Conservation (phyloP, 2,113 vertebrate species). For the Agelaius tricolor region DNA sequence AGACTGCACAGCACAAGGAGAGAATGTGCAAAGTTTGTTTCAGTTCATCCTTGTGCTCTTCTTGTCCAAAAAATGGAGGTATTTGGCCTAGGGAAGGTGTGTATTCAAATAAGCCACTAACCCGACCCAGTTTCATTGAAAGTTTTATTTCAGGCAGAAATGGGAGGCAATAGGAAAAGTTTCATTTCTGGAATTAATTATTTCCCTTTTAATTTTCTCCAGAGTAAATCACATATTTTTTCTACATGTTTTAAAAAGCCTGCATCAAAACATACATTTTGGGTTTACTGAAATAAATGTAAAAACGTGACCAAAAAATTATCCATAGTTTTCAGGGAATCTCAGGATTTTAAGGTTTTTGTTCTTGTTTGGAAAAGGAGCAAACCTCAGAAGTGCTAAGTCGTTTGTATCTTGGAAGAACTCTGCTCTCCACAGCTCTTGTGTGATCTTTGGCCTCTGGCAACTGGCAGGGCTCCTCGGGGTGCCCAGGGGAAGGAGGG, state of each 20-base stretch:
- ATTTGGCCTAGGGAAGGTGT: background rate
- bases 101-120: background rate
- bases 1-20: background rate
- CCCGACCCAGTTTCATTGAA: background rate
- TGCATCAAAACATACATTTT: background rate
- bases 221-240: background rate
- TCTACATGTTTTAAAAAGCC: background rate
- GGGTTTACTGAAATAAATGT: background rate
- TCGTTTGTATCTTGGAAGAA: background rate
- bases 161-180: background rate
- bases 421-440: background rate
- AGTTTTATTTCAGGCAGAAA: background rate
- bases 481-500: background rate
- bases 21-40: background rate
- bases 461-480: background rate
- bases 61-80: background rate
- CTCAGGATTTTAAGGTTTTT: background rate
- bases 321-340: background rate
- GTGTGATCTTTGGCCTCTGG: constrained; percentile 36
- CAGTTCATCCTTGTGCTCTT: background rate
- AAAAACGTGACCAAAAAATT: background rate
- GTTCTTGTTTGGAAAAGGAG: background rate
- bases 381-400: background rate
- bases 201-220: background rate
- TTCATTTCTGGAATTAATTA: background rate